Percentiles rank a stretch among this genome's conserved stretches.
These are phyloP conservation scores for Hetaerina americana DNA, from an alignment of 1,140 invertebrate genomes.

Conservation along the genomic window DNA sequence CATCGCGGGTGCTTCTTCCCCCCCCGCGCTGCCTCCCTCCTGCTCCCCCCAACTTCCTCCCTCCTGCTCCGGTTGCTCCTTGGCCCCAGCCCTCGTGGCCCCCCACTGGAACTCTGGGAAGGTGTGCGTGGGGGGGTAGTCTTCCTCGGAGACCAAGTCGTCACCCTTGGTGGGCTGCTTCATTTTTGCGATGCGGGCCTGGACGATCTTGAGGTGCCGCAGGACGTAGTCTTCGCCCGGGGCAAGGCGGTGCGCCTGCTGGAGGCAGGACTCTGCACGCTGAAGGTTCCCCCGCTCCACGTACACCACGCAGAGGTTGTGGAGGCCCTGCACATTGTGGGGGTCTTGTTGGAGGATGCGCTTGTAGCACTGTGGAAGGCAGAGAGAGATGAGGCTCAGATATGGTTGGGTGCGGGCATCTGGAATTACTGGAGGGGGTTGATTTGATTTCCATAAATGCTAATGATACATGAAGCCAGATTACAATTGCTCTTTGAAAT, in stretches of 20 bases:
- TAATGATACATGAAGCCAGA: too few relatives aligned
- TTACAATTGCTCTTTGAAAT: too few relatives aligned
- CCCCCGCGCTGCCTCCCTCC: neutral
- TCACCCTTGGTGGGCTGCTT: conserved; percentile 13
- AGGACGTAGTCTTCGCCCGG: conserved; percentile 83
- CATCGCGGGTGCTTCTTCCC: neutral
- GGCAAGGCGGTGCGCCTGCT: conserved; percentile 61
- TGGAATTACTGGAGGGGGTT: too few relatives aligned
- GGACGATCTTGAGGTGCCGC: conserved; percentile 74
- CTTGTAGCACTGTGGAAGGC: conserved; percentile 64
- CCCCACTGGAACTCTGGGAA: neutral
- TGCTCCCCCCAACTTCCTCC: neutral
- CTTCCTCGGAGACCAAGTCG: neutral
- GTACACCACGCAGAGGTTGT: conserved; percentile 91
- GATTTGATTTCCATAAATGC: too few relatives aligned
- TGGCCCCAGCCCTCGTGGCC: neutral
- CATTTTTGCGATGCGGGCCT: conserved; percentile 44
- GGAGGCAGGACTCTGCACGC: conserved; percentile 70
- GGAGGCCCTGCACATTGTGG: conserved; percentile 83
- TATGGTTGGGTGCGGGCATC: too few relatives aligned
- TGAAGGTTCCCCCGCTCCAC: conserved; percentile 78
- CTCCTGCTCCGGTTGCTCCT: neutral
- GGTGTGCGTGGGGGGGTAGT: neutral
- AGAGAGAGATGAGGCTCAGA: too few relatives aligned
- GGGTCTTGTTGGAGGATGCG: conserved; percentile 77